phyloP scores from a whole-genome alignment of 2,888 invertebrate genomes.

The Cryptus armator region DNA sequence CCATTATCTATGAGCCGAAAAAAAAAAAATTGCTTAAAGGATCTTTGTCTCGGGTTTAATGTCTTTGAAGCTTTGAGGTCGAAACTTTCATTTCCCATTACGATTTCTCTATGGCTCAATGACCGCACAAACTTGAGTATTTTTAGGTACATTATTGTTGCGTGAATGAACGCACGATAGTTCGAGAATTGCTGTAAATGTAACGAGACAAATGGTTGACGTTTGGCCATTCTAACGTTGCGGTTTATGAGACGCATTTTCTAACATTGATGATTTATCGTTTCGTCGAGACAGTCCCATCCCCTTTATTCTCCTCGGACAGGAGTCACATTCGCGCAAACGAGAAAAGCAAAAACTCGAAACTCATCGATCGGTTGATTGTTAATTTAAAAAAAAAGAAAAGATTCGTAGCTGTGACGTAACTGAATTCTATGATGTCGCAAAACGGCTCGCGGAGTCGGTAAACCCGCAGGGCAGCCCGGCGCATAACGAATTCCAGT shows the following conservation, averaged over 20 bases:
- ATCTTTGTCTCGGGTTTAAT: neutral
- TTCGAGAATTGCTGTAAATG: conserved; percentile 58
- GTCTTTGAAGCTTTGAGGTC: neutral
- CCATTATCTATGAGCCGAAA: conserved; percentile 31
- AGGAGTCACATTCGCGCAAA: too few species aligned
- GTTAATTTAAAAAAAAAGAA: neutral
- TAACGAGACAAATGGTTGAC: conserved; percentile 64
- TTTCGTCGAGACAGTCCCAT: too few species aligned
- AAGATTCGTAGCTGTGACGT: conserved; percentile 9
- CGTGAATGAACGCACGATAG: too few species aligned
- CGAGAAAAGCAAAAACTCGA: too few species aligned
- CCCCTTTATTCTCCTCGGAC: too few species aligned
- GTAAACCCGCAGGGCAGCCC: conserved; percentile 32
- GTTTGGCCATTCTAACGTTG: neutral
- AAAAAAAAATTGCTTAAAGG: conserved; percentile 21
- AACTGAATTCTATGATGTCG: conserved; percentile 26
- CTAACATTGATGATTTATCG: neutral
- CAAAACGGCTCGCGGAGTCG: conserved; percentile 12
- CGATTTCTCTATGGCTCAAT: neutral
- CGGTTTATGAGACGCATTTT: conserved; percentile 61
- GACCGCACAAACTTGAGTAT: neutral
- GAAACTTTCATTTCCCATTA: neutral
- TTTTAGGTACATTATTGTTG: neutral
- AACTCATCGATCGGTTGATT: neutral
- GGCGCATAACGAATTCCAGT: conserved; percentile 25